These are phyloP conservation scores for Drosophila repletoides DNA, from an alignment of 1,140 invertebrate genomes.

Conservation along the genomic window DNA sequence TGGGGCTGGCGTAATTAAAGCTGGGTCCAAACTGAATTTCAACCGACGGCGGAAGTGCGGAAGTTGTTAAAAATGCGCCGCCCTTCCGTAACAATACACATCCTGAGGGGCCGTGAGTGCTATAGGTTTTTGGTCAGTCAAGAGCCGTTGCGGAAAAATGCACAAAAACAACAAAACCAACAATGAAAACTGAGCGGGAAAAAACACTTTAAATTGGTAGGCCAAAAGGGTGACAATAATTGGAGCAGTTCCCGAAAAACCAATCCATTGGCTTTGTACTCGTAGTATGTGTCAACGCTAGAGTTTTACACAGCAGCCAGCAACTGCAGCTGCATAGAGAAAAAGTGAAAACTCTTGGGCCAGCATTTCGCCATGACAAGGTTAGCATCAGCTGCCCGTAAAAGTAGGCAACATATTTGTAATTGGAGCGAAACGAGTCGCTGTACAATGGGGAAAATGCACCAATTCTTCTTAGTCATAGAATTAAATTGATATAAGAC, in stretches of 20 bases:
- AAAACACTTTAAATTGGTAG: conserved; percentile 24
- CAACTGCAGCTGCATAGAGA: conserved; percentile 1
- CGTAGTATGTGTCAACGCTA: conserved; percentile 20
- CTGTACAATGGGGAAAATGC: too few relatives aligned
- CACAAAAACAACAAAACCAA: background rate
- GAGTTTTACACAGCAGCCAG: conserved; percentile 13
- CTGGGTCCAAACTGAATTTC: conserved; percentile 20
- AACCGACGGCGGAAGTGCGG: conserved; percentile 49
- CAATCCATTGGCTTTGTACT: conserved; percentile 22
- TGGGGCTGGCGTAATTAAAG: conserved; percentile 69
- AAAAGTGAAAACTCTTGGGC: background rate
- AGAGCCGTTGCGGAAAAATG: background rate
- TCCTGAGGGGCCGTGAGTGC: conserved; percentile 17
- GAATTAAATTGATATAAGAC: too few relatives aligned
- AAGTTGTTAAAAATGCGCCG: conserved; percentile 50
- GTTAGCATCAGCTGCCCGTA: too few relatives aligned
- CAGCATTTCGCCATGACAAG: background rate
- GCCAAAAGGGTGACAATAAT: conserved; percentile 57
- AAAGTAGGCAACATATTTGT: background rate
- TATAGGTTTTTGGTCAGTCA: conserved; percentile 1
- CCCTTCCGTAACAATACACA: conserved; percentile 60
- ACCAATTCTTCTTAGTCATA: too few relatives aligned
- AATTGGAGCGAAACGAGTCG: too few relatives aligned
- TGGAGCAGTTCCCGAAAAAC: conserved; percentile 46
- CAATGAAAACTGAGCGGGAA: background rate